These are phyloP conservation scores for Platanista minor DNA, from an alignment of 2,113 vertebrate species.

Conservation along the genomic window DNA sequence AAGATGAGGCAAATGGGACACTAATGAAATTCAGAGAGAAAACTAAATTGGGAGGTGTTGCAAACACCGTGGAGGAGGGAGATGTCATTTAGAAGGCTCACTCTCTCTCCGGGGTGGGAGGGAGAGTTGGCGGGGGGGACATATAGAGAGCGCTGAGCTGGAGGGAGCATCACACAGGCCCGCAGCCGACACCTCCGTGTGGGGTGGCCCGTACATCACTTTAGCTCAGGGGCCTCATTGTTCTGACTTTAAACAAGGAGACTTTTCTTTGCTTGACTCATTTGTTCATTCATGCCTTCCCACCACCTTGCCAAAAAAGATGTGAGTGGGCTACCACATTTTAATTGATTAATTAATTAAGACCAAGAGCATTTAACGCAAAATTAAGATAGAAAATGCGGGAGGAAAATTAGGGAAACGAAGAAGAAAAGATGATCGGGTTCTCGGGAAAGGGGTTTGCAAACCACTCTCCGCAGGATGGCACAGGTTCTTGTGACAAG, in stretches of 20 bases:
- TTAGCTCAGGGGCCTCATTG: not conserved
- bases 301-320: not conserved
- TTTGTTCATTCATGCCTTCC: not conserved
- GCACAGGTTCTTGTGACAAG: not conserved
- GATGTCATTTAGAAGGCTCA: not conserved
- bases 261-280: not conserved
- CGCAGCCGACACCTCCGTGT: not conserved
- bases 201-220: not conserved
- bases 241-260: not conserved
- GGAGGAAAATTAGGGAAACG: not conserved
- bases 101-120: not conserved
- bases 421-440: not conserved
- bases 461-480: not conserved
- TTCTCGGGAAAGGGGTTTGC: not conserved
- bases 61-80: constrained; percentile 46
- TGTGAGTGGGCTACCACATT: not conserved
- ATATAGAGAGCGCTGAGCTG: not conserved
- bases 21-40: constrained; percentile 70
- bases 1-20: constrained; percentile 62
- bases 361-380: not conserved
- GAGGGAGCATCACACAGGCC: not conserved
- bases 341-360: constrained; percentile 21
- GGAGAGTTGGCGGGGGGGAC: not conserved
- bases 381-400: not conserved
- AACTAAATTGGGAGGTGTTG: constrained; percentile 65